phyloP scores from a whole-genome alignment of 2,797 vertebrate genomes.

The Chrosomus eos region DNA sequence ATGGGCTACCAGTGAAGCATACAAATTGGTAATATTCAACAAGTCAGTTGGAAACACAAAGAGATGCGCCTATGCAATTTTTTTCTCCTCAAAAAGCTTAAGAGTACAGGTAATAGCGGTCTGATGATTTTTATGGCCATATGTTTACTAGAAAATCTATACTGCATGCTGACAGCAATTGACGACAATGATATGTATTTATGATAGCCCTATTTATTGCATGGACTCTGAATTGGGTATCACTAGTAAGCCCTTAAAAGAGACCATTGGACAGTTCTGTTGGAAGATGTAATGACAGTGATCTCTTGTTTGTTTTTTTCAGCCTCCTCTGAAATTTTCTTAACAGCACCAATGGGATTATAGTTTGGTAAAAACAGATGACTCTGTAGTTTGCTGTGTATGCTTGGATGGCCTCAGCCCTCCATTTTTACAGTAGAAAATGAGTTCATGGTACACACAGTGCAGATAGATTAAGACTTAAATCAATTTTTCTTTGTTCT shows the following conservation, averaged over 20 bases:
- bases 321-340: conserved; percentile 22
- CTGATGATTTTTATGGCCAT: conserved; percentile 53
- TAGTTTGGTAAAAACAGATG: conserved; percentile 67
- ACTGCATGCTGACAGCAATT: conserved; percentile 65
- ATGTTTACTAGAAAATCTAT: conserved; percentile 58
- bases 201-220: conserved; percentile 6
- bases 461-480: conserved; percentile 27
- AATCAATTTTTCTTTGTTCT: conserved; percentile 42
- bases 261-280: not conserved
- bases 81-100: conserved; percentile 52
- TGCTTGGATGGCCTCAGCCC: conserved; percentile 9
- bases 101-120: conserved; percentile 54
- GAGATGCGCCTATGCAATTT: conserved; percentile 47
- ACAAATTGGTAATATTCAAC: conserved; percentile 54
- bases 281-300: not conserved
- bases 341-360: conserved; percentile 59
- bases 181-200: conserved; percentile 40
- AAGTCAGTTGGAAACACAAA: conserved; percentile 31
- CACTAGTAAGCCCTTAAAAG: not conserved
- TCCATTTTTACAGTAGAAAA: not conserved
- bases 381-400: conserved; percentile 51
- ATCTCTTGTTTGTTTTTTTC: not conserved
- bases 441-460: not conserved
- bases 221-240: conserved; percentile 1
- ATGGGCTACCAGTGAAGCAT: conserved; percentile 44